These are phyloP conservation scores for Linnaemya vulpina DNA, from an alignment of 2,888 invertebrate species.

Conservation along the genomic window DNA sequence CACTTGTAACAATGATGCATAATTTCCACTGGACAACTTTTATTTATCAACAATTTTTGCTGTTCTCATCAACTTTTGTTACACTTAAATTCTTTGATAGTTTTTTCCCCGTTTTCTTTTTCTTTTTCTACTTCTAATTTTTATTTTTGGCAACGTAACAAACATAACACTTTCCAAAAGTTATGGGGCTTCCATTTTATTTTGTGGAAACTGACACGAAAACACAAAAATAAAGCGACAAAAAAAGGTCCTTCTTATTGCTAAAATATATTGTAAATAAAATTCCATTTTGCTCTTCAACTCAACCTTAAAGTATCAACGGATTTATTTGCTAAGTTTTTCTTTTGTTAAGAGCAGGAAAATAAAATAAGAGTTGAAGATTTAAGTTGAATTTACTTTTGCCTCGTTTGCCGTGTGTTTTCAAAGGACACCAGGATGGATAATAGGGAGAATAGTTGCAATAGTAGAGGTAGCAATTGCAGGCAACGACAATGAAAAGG, in stretches of 20 bases:
- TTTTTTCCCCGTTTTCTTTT: slow-evolving; percentile 41
- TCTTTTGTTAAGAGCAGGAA: slow-evolving; percentile 50
- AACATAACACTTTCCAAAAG: slow-evolving; percentile 58
- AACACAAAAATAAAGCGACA: background rate
- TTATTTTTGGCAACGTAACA: slow-evolving; percentile 60
- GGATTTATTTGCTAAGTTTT: slow-evolving; percentile 68
- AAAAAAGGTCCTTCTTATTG: background rate
- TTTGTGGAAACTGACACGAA: background rate
- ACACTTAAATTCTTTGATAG: slow-evolving; percentile 19
- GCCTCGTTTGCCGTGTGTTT: slow-evolving; percentile 26
- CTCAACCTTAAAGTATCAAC: slow-evolving; percentile 64
- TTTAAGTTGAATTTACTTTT: slow-evolving; percentile 39
- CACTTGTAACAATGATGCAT: slow-evolving; percentile 57
- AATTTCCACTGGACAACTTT: slow-evolving; percentile 47
- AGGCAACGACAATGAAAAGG: slow-evolving; percentile 61
- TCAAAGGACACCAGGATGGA: slow-evolving; percentile 6
- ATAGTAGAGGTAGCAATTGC: slow-evolving; percentile 16
- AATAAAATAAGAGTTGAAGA: slow-evolving; percentile 30
- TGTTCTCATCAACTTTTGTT: slow-evolving; percentile 33
- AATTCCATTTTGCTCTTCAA: slow-evolving; percentile 57
- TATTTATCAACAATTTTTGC: slow-evolving; percentile 44
- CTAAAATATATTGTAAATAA: slow-evolving; percentile 12
- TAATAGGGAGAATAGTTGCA: background rate
- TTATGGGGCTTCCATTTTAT: slow-evolving; percentile 27
- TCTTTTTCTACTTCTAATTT: slow-evolving; percentile 18